A percentile compares a stretch with the other conserved stretches of the same genome.
phyloP scores from a whole-genome alignment of 35 echinoderm and acorn worm species.

The Patiria miniata region DNA sequence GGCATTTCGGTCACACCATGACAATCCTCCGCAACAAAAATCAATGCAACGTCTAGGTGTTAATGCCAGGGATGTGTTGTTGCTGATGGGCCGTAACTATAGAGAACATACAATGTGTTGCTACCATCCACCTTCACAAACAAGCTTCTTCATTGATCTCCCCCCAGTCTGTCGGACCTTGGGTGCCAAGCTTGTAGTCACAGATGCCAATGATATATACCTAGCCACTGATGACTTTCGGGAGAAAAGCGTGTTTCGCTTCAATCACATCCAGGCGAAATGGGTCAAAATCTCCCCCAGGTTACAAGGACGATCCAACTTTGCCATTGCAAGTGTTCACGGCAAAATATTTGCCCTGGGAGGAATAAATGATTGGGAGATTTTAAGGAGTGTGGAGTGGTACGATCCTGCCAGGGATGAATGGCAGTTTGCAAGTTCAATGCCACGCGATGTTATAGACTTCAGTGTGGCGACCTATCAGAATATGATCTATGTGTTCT shows the following conservation, averaged over 20 bases:
- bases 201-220: constrained; percentile 65
- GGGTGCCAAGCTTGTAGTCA: constrained; percentile 59
- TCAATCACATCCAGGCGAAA: constrained; percentile 58
- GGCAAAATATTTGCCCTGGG: constrained; percentile 61
- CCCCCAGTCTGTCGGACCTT: constrained; percentile 54
- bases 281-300: constrained; percentile 60
- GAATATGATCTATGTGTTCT: constrained; percentile 71
- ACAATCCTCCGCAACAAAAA: background rate
- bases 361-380: constrained; percentile 79
- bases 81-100: constrained; percentile 39
- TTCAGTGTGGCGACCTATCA: constrained; percentile 45
- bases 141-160: constrained; percentile 36
- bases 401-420: constrained; percentile 72
- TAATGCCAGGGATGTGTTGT: constrained; percentile 43
- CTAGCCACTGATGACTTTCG: constrained; percentile 60
- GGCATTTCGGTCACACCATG: background rate
- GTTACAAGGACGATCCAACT: constrained; percentile 65
- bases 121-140: constrained; percentile 25
- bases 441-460: constrained; percentile 82
- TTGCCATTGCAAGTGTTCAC: constrained; percentile 25
- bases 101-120: constrained; percentile 54
- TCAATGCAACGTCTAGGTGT: constrained; percentile 51
- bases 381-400: constrained; percentile 75
- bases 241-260: constrained; percentile 68
- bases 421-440: constrained; percentile 62